Evolutionary conservation across 2,797 vertebrate species (phyloP).

Genomic region (Danio tinwini): DNA sequence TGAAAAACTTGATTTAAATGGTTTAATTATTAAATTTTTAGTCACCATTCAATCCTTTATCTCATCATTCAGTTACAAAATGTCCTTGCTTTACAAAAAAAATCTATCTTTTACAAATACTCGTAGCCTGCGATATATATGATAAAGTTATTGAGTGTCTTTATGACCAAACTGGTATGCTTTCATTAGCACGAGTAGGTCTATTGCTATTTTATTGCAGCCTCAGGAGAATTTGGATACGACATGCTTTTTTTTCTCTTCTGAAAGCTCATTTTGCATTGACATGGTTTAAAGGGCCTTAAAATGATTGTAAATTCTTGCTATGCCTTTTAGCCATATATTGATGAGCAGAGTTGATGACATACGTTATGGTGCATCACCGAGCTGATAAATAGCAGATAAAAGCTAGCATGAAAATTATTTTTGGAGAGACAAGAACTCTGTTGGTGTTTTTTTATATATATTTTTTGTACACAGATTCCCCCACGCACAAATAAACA

Average conservation of each 20-base stretch:
- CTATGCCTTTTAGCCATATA: conserved; percentile 22
- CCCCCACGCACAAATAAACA: conserved; percentile 9
- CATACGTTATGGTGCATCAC: conserved; percentile 12
- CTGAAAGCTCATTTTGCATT: conserved; percentile 42
- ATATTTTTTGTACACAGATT: background rate
- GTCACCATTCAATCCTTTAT: background rate
- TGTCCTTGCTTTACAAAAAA: background rate
- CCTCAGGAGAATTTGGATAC: conserved; percentile 28
- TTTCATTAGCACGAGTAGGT: conserved; percentile 7
- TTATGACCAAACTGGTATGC: conserved; percentile 10
- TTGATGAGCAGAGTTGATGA: conserved; percentile 19
- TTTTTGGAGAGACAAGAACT: background rate
- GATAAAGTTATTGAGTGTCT: conserved; percentile 11
- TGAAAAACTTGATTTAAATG: background rate
- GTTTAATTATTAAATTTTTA: background rate
- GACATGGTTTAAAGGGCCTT: conserved; percentile 35
- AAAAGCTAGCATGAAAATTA: conserved; percentile 9
- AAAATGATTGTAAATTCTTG: conserved; percentile 26
- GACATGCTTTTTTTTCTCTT: conserved; percentile 1
- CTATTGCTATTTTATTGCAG: conserved; percentile 33
- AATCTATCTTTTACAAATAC: background rate
- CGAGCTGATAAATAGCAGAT: conserved; percentile 19
- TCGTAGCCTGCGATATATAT: background rate
- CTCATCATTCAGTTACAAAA: background rate
- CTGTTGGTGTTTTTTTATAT: background rate